Evolutionary conservation across 2,113 vertebrate genomes (phyloP).

Genomic region (Clarias magur): DNA sequence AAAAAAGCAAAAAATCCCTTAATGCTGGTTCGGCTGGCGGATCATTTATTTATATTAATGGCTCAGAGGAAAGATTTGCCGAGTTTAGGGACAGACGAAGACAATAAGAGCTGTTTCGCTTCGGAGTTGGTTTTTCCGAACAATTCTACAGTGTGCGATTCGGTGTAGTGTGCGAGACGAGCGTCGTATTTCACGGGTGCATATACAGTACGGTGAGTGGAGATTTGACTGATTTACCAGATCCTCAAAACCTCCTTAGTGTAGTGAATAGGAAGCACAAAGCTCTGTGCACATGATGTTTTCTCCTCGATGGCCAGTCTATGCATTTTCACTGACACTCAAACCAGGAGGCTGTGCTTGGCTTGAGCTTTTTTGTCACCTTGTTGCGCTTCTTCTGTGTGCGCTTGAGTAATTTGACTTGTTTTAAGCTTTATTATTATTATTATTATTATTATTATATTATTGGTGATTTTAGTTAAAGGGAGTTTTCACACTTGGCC

Average conservation of each 20-base stretch:
- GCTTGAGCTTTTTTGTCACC: constrained; percentile 54
- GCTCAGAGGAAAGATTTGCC: constrained; percentile 18
- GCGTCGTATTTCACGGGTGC: constrained; percentile 40
- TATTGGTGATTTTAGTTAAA: constrained; percentile 39
- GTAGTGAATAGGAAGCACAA: constrained; percentile 56
- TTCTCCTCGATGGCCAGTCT: constrained; percentile 71
- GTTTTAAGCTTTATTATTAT: background rate
- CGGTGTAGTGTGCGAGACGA: constrained; percentile 42
- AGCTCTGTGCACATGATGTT: constrained; percentile 33
- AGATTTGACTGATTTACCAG: constrained; percentile 20
- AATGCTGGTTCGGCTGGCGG: background rate
- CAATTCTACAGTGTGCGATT: constrained; percentile 27
- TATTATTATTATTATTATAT: too few species aligned
- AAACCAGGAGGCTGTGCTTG: constrained; percentile 58
- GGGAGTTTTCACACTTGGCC: constrained; percentile 28
- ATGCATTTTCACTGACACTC: constrained; percentile 74
- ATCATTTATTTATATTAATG: background rate
- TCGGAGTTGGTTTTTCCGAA: constrained; percentile 25
- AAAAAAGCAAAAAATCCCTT: background rate
- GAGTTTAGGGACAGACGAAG: constrained; percentile 16
- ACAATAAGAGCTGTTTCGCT: constrained; percentile 19
- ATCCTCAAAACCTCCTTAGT: constrained; percentile 36
- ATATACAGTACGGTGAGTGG: background rate
- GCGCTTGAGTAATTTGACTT: constrained; percentile 46
- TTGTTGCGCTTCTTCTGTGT: constrained; percentile 54